These are phyloP conservation scores for Philhelius pedissequus DNA, from an alignment of 2,888 invertebrate genomes.

Conservation along the genomic window DNA sequence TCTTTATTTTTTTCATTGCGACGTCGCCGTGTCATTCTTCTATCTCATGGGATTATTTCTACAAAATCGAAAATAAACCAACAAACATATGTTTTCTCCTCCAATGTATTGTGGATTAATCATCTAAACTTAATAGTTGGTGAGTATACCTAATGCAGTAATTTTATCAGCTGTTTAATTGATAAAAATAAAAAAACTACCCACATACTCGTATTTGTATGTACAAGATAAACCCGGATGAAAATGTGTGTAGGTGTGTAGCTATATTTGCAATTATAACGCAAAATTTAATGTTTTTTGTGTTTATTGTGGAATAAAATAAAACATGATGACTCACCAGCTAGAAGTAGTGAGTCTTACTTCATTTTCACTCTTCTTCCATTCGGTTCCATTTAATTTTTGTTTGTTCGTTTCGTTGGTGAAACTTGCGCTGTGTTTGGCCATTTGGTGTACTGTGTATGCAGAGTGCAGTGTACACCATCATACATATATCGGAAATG, in stretches of 20 bases:
- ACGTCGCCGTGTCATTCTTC: conserved; percentile 29
- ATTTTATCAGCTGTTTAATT: conserved; percentile 1
- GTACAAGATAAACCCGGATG: background rate
- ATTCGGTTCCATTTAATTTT: background rate
- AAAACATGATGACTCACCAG: conserved; percentile 40
- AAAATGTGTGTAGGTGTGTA: background rate
- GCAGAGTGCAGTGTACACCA: conserved; percentile 21
- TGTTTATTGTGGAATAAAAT: conserved; percentile 1
- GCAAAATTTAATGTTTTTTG: conserved; percentile 6
- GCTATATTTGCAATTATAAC: background rate
- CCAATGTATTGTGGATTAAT: conserved; percentile 52
- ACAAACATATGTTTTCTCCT: conserved; percentile 57
- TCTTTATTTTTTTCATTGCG: conserved; percentile 44
- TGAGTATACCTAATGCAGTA: conserved; percentile 25
- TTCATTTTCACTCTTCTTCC: conserved; percentile 3
- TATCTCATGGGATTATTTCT: conserved; percentile 47
- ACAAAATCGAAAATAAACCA: conserved; percentile 26
- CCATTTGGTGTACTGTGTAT: background rate
- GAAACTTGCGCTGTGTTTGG: conserved; percentile 58
- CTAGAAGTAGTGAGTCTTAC: background rate
- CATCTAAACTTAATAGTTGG: conserved; percentile 58
- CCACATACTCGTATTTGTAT: too few species aligned
- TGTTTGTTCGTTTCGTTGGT: conserved; percentile 34
- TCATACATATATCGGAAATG: conserved; percentile 50
- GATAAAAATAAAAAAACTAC: background rate